These are phyloP conservation scores for Chelon auratus DNA, from an alignment of 2,797 vertebrate genomes.

Conservation along the genomic window DNA sequence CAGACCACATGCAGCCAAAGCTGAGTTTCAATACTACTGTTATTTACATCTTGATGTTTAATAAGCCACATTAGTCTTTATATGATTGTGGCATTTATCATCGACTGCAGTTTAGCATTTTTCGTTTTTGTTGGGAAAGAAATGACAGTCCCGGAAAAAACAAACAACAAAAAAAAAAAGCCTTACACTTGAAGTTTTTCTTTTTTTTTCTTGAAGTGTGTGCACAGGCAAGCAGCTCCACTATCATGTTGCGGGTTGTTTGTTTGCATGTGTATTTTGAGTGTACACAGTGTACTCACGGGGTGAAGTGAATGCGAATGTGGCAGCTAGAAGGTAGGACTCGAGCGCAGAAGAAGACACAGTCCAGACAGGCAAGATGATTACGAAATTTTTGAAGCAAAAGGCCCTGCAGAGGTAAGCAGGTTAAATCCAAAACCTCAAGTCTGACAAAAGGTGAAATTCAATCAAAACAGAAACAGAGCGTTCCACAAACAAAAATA, in stretches of 20 bases:
- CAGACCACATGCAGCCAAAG: conserved; percentile 10
- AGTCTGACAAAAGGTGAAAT: too few species aligned
- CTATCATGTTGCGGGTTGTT: not conserved
- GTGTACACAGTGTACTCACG: not conserved
- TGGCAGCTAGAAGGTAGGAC: too few species aligned
- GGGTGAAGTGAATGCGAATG: too few species aligned
- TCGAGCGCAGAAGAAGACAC: too few species aligned
- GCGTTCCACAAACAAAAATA: too few species aligned
- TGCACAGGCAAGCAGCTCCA: not conserved
- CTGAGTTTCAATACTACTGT: not conserved
- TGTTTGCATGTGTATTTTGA: not conserved
- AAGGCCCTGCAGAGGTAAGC: too few species aligned
- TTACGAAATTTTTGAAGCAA: too few species aligned
- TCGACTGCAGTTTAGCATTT: not conserved
- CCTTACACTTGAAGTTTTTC: too few species aligned
- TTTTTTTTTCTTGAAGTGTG: not conserved
- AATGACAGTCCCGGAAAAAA: not conserved
- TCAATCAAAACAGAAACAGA: too few species aligned
- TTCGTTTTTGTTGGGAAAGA: not conserved
- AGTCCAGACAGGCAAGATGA: too few species aligned
- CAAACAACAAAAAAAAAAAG: not conserved
- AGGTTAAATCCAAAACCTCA: too few species aligned
- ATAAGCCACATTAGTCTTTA: not conserved
- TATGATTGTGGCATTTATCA: not conserved
- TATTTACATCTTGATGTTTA: not conserved